Percentiles rank a stretch among this genome's conserved stretches.
Evolutionary conservation across 2,113 vertebrate genomes (phyloP).

Genomic region (Hippolais icterina): DNA sequence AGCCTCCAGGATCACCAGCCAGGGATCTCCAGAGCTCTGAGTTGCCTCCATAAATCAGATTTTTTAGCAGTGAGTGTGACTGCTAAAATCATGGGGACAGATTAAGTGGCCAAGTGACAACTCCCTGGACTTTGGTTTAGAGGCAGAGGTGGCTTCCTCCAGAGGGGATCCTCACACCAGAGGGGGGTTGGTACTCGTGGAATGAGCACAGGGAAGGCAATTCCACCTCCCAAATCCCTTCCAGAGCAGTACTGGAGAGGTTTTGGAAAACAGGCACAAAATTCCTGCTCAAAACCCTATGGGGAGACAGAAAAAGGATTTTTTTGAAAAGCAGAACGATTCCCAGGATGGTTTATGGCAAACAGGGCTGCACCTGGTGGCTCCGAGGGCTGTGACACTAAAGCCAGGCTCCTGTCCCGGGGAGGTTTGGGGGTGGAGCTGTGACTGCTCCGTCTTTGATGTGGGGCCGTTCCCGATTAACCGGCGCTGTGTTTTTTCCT

Average conservation of each 20-base stretch:
- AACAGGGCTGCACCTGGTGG: not conserved
- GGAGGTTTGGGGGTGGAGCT: not conserved
- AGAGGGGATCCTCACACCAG: not conserved
- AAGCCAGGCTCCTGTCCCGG: not conserved
- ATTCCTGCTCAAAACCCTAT: not conserved
- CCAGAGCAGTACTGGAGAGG: not conserved
- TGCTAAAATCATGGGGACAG: not conserved
- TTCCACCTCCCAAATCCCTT: not conserved
- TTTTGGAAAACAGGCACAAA: not conserved
- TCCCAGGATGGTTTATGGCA: not conserved
- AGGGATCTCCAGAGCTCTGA: not conserved
- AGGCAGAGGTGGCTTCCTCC: not conserved
- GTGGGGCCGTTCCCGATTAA: slow-evolving; percentile 15
- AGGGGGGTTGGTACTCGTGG: not conserved
- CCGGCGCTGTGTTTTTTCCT: slow-evolving; percentile 45
- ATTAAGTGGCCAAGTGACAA: not conserved
- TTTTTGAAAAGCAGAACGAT: not conserved
- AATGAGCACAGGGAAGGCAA: not conserved
- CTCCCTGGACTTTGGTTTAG: not conserved
- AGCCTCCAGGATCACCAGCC: not conserved
- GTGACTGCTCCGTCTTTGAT: not conserved
- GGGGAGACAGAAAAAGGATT: not conserved
- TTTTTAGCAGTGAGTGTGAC: not conserved
- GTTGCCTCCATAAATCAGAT: not conserved
- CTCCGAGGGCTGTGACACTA: not conserved